Percentiles rank a stretch among this genome's conserved stretches.
phyloP scores from a whole-genome alignment of 1,140 invertebrate species.

The Phortica variegata region DNA sequence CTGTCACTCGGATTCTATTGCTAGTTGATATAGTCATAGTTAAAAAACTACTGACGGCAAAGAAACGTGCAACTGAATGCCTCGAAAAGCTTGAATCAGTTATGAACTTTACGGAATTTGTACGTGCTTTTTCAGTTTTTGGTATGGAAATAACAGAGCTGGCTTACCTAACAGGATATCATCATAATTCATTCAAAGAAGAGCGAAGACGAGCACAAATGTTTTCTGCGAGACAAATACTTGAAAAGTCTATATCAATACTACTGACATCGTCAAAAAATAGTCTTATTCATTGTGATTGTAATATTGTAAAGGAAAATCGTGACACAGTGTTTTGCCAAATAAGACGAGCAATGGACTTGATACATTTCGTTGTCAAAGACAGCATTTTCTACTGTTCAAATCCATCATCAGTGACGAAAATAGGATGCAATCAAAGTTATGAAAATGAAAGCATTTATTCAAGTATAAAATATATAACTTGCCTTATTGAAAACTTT shows the following conservation, averaged over 20 bases:
- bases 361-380: conserved; percentile 96
- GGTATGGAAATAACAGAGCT: conserved; percentile 98
- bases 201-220: conserved; percentile 93
- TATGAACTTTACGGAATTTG: conserved; percentile 97
- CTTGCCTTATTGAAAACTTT: conserved; percentile 78
- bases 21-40: conserved; percentile 98
- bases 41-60: conserved; percentile 91
- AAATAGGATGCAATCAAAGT: conserved; percentile 35
- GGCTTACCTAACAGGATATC: conserved; percentile 84
- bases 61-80: conserved; percentile 91
- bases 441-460: conserved; percentile 67
- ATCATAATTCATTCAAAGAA: conserved; percentile 89
- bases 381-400: conserved; percentile 76
- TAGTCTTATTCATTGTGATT: conserved; percentile 92
- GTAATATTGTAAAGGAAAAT: conserved; percentile 88
- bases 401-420: conserved; percentile 53
- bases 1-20: conserved; percentile 94
- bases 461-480: conserved; percentile 77
- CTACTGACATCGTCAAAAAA: conserved; percentile 95
- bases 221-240: conserved; percentile 87
- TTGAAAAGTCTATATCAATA: conserved; percentile 98
- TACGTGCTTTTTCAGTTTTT: conserved; percentile 97
- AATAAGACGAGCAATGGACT: conserved; percentile 94
- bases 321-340: conserved; percentile 96
- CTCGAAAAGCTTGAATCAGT: conserved; percentile 89